Conservation (phyloP, 2,888 invertebrate genomes). For the Aromia moschata region DNA sequence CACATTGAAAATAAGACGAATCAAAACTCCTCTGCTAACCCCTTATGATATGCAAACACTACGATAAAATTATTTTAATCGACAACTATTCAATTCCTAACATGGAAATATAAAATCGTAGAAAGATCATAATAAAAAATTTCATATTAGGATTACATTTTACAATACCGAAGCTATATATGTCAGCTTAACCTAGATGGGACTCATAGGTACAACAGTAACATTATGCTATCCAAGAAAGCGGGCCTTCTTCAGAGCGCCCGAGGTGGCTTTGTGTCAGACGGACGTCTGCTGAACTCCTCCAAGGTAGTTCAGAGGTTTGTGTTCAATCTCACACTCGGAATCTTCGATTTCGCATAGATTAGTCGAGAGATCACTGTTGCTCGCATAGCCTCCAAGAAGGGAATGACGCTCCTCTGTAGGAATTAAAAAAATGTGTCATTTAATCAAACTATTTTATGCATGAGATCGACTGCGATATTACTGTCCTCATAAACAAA, state of each 20-base stretch:
- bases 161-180: slow-evolving; percentile 36
- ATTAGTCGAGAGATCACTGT: slow-evolving; percentile 87
- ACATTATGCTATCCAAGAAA: slow-evolving; percentile 56
- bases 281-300: slow-evolving; percentile 62
- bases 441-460: background rate
- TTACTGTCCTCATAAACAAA: no score
- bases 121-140: slow-evolving; percentile 30
- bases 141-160: slow-evolving; percentile 17
- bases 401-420: slow-evolving; percentile 79
- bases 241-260: slow-evolving; percentile 49
- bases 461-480: no score
- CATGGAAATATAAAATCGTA: slow-evolving; percentile 37
- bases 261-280: slow-evolving; percentile 52
- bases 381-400: slow-evolving; percentile 76
- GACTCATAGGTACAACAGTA: slow-evolving; percentile 47
- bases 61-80: slow-evolving; percentile 52
- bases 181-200: slow-evolving; percentile 34
- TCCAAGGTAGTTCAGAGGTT: slow-evolving; percentile 59
- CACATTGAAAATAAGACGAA: slow-evolving; percentile 22
- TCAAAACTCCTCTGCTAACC: slow-evolving; percentile 37
- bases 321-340: slow-evolving; percentile 71
- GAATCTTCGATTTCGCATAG: slow-evolving; percentile 94
- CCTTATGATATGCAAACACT: slow-evolving; percentile 55
- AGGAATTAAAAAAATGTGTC: background rate
- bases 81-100: slow-evolving; percentile 48